Conservation (phyloP, 35 echinoderm and acorn worm genomes). For the Stichopus chloronotus region DNA sequence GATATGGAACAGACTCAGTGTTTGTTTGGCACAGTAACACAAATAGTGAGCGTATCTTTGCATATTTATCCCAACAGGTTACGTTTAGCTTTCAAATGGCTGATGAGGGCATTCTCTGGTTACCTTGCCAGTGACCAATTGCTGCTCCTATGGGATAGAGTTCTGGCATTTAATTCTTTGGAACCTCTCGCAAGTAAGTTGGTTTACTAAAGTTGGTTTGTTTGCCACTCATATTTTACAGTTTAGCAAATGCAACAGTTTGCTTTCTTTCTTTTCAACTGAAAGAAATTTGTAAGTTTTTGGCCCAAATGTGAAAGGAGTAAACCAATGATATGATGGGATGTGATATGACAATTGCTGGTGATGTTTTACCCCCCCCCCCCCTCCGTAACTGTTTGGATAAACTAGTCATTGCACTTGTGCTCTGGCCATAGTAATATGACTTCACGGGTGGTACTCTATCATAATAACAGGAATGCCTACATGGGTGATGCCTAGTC, state of each 20-base stretch:
- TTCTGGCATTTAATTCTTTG: slow-evolving; percentile 76
- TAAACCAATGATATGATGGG: not conserved
- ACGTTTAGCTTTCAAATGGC: slow-evolving; percentile 96
- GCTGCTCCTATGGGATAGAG: slow-evolving; percentile 92
- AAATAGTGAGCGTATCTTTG: too few relatives aligned
- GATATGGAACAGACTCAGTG: too few relatives aligned
- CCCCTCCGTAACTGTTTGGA: too few relatives aligned
- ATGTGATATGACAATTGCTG: too few relatives aligned
- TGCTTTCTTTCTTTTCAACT: not conserved
- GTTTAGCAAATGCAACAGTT: not conserved
- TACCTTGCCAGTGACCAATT: slow-evolving; percentile 93
- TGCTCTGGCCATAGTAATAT: too few relatives aligned
- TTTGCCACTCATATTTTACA: not conserved
- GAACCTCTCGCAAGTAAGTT: slow-evolving; percentile 81
- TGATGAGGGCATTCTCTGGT: slow-evolving; percentile 99
- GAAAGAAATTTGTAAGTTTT: not conserved
- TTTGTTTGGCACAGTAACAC: too few relatives aligned
- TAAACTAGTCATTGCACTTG: too few relatives aligned
- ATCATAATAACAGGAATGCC: too few relatives aligned
- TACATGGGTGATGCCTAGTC: too few relatives aligned
- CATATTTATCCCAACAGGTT: slow-evolving; percentile 58
- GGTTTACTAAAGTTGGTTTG: not conserved
- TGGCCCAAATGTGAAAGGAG: not conserved
- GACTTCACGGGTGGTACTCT: too few relatives aligned
- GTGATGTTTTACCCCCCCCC: too few relatives aligned